Evolutionary conservation across 2,113 vertebrate species (phyloP).

Genomic region (Muntiacus muntjak): DNA sequence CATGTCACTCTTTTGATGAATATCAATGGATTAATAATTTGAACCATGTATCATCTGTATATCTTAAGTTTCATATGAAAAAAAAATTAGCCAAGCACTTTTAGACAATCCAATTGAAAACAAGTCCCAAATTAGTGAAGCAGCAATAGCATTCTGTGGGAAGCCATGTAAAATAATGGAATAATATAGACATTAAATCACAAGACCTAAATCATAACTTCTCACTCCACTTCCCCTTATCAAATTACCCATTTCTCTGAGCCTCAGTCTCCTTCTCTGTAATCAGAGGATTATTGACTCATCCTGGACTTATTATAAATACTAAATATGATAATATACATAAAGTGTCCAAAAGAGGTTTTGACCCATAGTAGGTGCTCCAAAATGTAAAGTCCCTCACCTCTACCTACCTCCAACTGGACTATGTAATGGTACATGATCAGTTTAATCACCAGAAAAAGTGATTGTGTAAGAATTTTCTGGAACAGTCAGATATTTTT

Average conservation of each 20-base stretch:
- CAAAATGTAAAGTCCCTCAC: background rate
- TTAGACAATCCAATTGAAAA: background rate
- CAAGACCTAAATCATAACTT: background rate
- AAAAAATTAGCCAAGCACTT: conserved; percentile 14
- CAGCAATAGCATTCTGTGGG: background rate
- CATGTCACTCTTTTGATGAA: background rate
- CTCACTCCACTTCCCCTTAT: background rate
- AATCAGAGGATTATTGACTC: background rate
- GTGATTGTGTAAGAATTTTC: conserved; percentile 30
- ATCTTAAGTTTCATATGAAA: background rate
- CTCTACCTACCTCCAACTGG: background rate
- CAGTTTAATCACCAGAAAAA: background rate
- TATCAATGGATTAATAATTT: background rate
- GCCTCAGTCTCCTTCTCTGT: background rate
- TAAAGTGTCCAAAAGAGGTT: background rate
- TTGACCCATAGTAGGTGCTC: background rate
- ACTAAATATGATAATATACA: conserved; percentile 7
- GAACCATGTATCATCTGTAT: background rate
- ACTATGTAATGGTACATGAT: background rate
- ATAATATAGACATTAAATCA: background rate
- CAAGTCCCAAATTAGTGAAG: conserved; percentile 2
- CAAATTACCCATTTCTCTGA: background rate
- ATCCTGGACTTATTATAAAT: background rate
- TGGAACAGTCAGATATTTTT: conserved; percentile 53
- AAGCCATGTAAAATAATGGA: background rate